Evolutionary conservation across 2,797 vertebrate species (phyloP).

Genomic region (Spea hammondii): DNA sequence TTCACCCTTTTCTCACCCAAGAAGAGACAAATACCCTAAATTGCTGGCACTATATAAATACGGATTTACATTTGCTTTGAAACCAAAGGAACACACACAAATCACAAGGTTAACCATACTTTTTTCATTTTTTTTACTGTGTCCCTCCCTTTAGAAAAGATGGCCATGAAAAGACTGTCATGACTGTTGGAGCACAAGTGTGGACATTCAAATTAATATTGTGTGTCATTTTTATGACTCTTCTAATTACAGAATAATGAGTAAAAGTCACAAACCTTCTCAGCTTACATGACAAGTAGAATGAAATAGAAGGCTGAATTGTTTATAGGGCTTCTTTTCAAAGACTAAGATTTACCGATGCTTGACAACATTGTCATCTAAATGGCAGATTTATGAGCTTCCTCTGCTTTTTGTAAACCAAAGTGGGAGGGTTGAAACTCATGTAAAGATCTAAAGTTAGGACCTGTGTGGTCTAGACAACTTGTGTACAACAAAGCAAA

Average conservation of each 20-base stretch:
- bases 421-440: constrained; percentile 1
- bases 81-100: no score
- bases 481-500: constrained; percentile 6
- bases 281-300: constrained; percentile 12
- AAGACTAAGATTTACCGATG: constrained; percentile 23
- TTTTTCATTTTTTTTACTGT: no score
- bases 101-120: no score
- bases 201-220: constrained; percentile 24
- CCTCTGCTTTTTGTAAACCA: constrained; percentile 37
- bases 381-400: constrained; percentile 40
- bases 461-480: constrained; percentile 41
- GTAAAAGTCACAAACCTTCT: constrained; percentile 21
- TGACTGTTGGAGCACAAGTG: neutral
- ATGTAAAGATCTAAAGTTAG: constrained; percentile 10
- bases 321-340: constrained; percentile 7
- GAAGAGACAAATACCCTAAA: no score
- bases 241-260: constrained; percentile 31
- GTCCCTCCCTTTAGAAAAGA: no score
- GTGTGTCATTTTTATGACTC: constrained; percentile 18
- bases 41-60: no score
- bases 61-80: no score
- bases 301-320: constrained; percentile 5
- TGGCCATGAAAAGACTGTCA: no score
- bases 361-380: constrained; percentile 38
- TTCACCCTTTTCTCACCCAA: no score